Percentiles rank a stretch among this genome's conserved stretches.
Evolutionary conservation across 1,140 invertebrate genomes (phyloP).

Genomic region (Pectinophora gossypiella): DNA sequence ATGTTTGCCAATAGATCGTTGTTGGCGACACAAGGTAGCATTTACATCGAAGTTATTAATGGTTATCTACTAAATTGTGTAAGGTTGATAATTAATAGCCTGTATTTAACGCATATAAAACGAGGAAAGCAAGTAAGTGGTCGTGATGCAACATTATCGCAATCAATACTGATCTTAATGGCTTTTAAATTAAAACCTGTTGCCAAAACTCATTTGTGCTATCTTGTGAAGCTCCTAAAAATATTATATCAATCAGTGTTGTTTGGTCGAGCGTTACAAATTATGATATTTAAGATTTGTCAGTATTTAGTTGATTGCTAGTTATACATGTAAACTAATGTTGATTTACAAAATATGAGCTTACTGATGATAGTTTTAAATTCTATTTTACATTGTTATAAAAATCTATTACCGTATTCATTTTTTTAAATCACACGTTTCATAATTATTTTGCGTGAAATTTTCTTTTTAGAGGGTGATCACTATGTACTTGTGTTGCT

Average conservation of each 20-base stretch:
- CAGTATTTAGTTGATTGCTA: neutral
- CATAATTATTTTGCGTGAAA: too few species aligned
- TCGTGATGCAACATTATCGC: too few species aligned
- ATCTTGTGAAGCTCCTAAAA: neutral
- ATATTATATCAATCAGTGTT: neutral
- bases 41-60: neutral
- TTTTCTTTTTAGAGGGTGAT: too few species aligned
- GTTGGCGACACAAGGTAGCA: neutral
- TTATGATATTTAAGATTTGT: neutral
- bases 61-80: neutral
- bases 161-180: too few species aligned
- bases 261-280: neutral
- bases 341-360: neutral
- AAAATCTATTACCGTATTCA: too few species aligned
- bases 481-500: too few species aligned
- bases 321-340: neutral
- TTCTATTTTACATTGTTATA: neutral
- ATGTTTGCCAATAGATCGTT: neutral
- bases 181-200: too few species aligned
- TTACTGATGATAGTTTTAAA: neutral
- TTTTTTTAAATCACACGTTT: too few species aligned
- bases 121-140: too few species aligned
- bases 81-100: too few species aligned
- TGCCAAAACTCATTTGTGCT: neutral
- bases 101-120: too few species aligned